Conservation (phyloP, 2,113 vertebrate genomes). For the Eulemur rufifrons region DNA sequence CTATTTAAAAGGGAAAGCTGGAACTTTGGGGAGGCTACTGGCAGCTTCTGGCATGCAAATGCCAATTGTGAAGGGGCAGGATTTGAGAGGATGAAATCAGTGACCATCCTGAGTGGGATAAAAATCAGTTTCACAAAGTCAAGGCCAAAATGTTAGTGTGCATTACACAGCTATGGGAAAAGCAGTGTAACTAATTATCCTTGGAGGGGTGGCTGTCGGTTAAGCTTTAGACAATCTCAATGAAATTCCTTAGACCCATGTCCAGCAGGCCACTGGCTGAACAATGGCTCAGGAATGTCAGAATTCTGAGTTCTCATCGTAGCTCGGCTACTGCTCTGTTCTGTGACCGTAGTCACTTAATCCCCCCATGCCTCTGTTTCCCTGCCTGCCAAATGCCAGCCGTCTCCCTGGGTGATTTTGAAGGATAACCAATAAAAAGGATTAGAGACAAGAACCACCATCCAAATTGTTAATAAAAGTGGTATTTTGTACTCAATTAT, state of each 20-base stretch:
- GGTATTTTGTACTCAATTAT: slow-evolving; percentile 71
- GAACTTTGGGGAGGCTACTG: neutral
- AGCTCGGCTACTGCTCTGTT: neutral
- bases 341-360: neutral
- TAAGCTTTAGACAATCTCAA: slow-evolving; percentile 43
- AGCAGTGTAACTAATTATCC: slow-evolving; percentile 55
- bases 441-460: slow-evolving; percentile 44
- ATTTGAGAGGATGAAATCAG: slow-evolving; percentile 5
- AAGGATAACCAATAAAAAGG: slow-evolving; percentile 67
- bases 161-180: slow-evolving; percentile 42
- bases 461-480: slow-evolving; percentile 71
- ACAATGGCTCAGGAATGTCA: slow-evolving; percentile 67
- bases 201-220: neutral
- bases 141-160: slow-evolving; percentile 24
- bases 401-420: slow-evolving; percentile 62
- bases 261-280: neutral
- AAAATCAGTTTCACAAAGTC: slow-evolving; percentile 40
- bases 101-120: neutral
- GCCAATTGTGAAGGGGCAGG: neutral
- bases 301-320: slow-evolving; percentile 44
- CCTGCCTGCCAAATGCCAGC: slow-evolving; percentile 61
- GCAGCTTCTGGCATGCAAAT: neutral
- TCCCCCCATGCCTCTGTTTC: slow-evolving; percentile 48
- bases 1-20: neutral
- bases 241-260: slow-evolving; percentile 15